These are phyloP conservation scores for Aphrocallistes beatrix DNA, from an alignment of 37 sponge, comb jelly and placozoan species.

Conservation along the genomic window DNA sequence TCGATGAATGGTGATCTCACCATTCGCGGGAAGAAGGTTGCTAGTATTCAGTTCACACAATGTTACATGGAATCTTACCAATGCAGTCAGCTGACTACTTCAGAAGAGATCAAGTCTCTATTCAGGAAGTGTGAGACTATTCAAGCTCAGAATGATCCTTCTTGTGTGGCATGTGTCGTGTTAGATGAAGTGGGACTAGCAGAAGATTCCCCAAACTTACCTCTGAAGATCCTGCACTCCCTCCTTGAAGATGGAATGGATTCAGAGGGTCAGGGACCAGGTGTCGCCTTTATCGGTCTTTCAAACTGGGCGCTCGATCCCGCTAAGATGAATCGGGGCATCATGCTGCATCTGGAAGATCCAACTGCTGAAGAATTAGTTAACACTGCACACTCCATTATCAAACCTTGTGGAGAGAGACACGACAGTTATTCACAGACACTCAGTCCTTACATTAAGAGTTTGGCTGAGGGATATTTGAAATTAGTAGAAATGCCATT, in stretches of 20 bases:
- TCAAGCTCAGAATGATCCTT: not conserved
- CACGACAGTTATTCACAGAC: not conserved
- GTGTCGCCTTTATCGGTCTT: conserved; percentile 26
- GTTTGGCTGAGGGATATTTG: not conserved
- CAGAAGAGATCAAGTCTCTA: not conserved
- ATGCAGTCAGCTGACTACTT: conserved; percentile 21
- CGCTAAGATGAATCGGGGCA: conserved; percentile 42
- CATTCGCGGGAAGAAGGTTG: conserved; percentile 42
- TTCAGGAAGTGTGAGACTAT: conserved; percentile 3
- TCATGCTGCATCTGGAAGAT: conserved; percentile 15
- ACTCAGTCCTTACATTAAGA: not conserved
- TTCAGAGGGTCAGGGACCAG: not conserved
- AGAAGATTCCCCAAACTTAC: conserved; percentile 33
- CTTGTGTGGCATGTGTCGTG: conserved; percentile 22
- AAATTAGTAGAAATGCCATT: not conserved
- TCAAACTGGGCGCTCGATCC: conserved; percentile 45
- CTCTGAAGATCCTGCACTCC: conserved; percentile 34
- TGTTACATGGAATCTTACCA: conserved; percentile 29
- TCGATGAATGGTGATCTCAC: conserved; percentile 27
- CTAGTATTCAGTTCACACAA: not conserved
- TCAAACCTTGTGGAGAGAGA: not conserved
- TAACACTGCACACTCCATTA: not conserved
- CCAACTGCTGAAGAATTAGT: not conserved
- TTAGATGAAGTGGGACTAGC: conserved; percentile 35
- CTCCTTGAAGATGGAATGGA: conserved; percentile 21